Conservation (phyloP, 2,113 vertebrate genomes). For the Pangasianodon gigas region DNA sequence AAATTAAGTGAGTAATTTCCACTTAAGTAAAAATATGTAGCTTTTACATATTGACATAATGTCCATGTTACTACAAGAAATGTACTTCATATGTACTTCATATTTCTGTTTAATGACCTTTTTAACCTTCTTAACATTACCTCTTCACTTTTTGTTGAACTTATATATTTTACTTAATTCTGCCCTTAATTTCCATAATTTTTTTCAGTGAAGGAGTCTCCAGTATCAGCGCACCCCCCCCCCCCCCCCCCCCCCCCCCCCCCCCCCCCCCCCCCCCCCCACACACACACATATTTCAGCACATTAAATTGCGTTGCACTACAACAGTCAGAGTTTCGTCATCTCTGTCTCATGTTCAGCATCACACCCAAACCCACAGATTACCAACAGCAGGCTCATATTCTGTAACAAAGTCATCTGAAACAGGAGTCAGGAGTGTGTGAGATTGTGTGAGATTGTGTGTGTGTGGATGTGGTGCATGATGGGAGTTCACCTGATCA, state of each 20-base stretch:
- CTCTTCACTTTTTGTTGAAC: neutral
- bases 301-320: neutral
- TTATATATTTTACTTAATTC: neutral
- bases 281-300: neutral
- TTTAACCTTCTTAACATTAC: neutral
- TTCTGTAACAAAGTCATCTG: neutral
- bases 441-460: neutral
- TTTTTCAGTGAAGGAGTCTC: no score
- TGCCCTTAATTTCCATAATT: neutral
- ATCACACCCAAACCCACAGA: slow-evolving; percentile 13
- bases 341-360: neutral
- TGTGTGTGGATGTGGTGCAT: neutral
- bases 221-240: no score
- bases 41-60: neutral
- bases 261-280: no score
- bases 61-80: neutral
- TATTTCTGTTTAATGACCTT: neutral
- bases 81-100: neutral
- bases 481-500: slow-evolving; percentile 27
- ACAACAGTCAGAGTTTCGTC: neutral
- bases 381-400: neutral
- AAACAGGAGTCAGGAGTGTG: neutral
- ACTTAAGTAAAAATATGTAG: neutral
- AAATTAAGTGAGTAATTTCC: neutral
- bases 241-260: no score